Conservation (phyloP, 2,888 invertebrate species). For the Temnothorax unifasciatus region DNA sequence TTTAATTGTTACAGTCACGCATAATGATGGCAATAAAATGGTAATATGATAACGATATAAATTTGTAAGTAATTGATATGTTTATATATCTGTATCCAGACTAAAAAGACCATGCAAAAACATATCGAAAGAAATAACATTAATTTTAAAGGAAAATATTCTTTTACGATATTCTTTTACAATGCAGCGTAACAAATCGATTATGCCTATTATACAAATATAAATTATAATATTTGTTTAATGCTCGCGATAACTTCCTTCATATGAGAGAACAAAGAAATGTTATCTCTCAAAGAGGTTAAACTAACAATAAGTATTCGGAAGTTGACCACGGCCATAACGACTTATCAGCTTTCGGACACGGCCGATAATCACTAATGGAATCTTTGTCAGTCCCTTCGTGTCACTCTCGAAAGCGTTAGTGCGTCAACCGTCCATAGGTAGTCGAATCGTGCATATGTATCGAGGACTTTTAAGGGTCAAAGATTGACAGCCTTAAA, state of each 20-base stretch:
- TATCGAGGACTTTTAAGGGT: slow-evolving; percentile 44
- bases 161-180: not conserved
- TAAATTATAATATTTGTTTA: not conserved
- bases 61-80: slow-evolving; percentile 9
- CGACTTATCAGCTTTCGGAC: slow-evolving; percentile 62
- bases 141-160: not conserved
- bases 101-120: not conserved
- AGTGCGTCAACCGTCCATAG: slow-evolving; percentile 31
- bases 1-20: slow-evolving; percentile 37
- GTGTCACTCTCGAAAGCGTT: slow-evolving; percentile 41
- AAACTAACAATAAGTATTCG: slow-evolving; percentile 47
- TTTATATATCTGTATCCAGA: not conserved
- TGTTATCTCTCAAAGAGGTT: slow-evolving; percentile 11
- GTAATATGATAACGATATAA: not conserved
- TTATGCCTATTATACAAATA: not conserved
- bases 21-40: slow-evolving; percentile 19
- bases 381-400: slow-evolving; percentile 63
- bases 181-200: no score
- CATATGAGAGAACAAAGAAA: not conserved
- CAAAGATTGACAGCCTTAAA: not conserved
- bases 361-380: slow-evolving; percentile 67
- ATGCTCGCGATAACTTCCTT: not conserved
- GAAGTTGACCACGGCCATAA: slow-evolving; percentile 40
- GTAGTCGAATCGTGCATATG: slow-evolving; percentile 43
- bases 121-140: not conserved